phyloP scores from a whole-genome alignment of 2,113 vertebrate species.

The Dolichotis patagonum region DNA sequence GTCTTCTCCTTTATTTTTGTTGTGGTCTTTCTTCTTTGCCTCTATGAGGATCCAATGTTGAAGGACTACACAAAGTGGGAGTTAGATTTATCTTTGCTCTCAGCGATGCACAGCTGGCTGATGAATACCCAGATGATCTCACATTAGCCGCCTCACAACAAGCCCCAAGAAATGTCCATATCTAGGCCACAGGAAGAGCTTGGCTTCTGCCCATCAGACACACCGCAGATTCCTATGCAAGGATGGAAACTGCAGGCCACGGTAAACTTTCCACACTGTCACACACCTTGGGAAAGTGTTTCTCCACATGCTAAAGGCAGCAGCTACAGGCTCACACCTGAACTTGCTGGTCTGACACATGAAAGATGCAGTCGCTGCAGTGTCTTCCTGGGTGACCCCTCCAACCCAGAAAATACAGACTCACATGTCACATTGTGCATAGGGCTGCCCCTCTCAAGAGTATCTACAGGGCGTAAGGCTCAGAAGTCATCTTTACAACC shows the following conservation, averaged over 20 bases:
- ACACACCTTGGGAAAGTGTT: not conserved
- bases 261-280: not conserved
- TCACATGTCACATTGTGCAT: not conserved
- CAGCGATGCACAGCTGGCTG: rapidly evolving
- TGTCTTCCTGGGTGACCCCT: not conserved
- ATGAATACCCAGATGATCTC: not conserved
- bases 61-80: not conserved
- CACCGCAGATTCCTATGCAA: rapidly evolving
- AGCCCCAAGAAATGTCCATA: not conserved
- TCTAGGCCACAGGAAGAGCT: not conserved
- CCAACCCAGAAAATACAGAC: not conserved
- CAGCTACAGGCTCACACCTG: not conserved
- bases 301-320: not conserved
- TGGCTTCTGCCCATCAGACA: not conserved
- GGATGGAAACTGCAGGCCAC: rapidly evolving
- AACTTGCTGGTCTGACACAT: not conserved
- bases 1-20: not conserved
- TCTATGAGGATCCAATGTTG: rapidly evolving
- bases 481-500: not conserved
- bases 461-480: not conserved
- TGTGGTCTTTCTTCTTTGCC: not conserved
- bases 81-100: no score
- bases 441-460: not conserved
- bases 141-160: rapidly evolving
- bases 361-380: not conserved